Evolutionary conservation across 2,888 invertebrate species (phyloP).

Genomic region (Ditula angustiorana): DNA sequence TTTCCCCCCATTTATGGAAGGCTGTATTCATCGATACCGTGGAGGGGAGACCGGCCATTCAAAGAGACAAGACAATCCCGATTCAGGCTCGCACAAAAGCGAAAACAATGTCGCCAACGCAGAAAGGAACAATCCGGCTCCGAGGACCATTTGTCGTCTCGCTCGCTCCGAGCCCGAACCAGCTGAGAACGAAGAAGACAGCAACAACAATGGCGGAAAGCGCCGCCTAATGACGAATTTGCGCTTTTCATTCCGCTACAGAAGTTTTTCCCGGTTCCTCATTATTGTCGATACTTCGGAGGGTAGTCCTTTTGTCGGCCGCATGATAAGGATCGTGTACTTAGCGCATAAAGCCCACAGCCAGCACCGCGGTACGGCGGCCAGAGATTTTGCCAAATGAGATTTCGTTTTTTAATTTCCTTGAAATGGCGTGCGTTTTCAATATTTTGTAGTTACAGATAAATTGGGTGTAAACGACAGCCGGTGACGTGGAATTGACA

Average conservation of each 20-base stretch:
- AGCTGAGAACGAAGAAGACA: slow-evolving; percentile 58
- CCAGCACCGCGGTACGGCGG: slow-evolving; percentile 46
- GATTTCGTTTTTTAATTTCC: slow-evolving; percentile 47
- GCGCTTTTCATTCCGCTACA: slow-evolving; percentile 86
- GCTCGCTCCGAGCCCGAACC: slow-evolving; percentile 54
- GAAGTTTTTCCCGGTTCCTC: slow-evolving; percentile 85
- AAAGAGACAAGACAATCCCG: slow-evolving; percentile 85
- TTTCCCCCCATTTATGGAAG: slow-evolving; percentile 82
- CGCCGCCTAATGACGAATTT: slow-evolving; percentile 86
- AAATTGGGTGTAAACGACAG: slow-evolving; percentile 31
- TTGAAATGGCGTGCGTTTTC: slow-evolving; percentile 39
- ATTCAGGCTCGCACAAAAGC: slow-evolving; percentile 83
- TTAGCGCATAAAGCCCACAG: slow-evolving; percentile 64
- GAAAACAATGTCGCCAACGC: slow-evolving; percentile 85
- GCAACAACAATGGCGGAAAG: slow-evolving; percentile 81
- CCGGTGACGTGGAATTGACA: not conserved
- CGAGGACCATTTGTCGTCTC: slow-evolving; percentile 77
- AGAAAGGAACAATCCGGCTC: slow-evolving; percentile 85
- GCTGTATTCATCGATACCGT: slow-evolving; percentile 80
- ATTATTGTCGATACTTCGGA: slow-evolving; percentile 83
- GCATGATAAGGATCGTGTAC: slow-evolving; percentile 77
- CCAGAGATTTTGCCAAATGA: slow-evolving; percentile 47
- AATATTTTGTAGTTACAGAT: slow-evolving; percentile 34
- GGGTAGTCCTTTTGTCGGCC: slow-evolving; percentile 74
- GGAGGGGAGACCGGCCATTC: slow-evolving; percentile 83